A percentile compares a stretch with the other conserved stretches of the same genome.
Conservation (phyloP, 1,140 invertebrate genomes). For the Hyposmocoma kahamanoa region DNA sequence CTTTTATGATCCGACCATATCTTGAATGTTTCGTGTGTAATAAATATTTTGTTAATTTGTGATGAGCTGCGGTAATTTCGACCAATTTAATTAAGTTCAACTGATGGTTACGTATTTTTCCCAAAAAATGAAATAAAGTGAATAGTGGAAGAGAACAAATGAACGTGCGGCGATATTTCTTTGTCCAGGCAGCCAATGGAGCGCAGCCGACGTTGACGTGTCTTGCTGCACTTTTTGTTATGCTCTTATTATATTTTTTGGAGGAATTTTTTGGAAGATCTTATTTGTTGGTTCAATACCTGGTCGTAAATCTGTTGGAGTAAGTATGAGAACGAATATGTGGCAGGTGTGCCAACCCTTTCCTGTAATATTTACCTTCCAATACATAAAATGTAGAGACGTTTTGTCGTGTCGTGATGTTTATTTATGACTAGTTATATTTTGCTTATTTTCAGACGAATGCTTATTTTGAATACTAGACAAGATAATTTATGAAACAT, state of each 20-base stretch:
- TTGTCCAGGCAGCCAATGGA: constrained; percentile 63
- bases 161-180: constrained; percentile 62
- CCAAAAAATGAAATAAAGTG: constrained; percentile 9
- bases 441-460: too few species aligned
- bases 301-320: constrained; percentile 57
- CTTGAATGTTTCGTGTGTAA: constrained; percentile 12
- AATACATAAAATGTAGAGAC: constrained; percentile 4
- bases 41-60: background rate
- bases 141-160: constrained; percentile 37
- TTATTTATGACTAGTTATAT: constrained; percentile 1
- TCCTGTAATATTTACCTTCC: constrained; percentile 25
- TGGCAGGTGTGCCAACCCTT: constrained; percentile 64
- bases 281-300: constrained; percentile 67
- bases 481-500: too few species aligned
- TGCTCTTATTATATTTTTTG: constrained; percentile 69
- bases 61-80: background rate
- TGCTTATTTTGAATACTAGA: too few species aligned
- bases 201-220: constrained; percentile 53
- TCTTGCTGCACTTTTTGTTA: constrained; percentile 61
- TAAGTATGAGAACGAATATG: constrained; percentile 48
- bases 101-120: constrained; percentile 3
- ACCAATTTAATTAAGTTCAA: constrained; percentile 1
- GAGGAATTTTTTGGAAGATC: constrained; percentile 59
- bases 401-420: constrained; percentile 1
- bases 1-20: constrained; percentile 23